Evolutionary conservation across 2,888 invertebrate species (phyloP).

Genomic region (Rotaria sp.): DNA sequence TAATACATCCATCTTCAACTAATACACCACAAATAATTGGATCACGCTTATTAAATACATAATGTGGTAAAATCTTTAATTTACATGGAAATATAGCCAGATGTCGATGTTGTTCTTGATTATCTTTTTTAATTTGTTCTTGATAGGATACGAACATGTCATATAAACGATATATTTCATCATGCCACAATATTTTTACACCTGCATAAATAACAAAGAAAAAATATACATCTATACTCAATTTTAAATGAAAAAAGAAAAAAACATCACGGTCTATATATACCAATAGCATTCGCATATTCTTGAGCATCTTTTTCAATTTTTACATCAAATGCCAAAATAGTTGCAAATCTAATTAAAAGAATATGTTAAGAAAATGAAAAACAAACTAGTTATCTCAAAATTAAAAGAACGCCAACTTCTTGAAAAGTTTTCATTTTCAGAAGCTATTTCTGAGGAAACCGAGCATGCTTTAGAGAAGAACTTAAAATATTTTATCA

Average conservation of each 20-base stretch:
- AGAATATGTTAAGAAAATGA: too few relatives aligned
- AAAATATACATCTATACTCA: neutral
- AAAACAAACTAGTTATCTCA: too few relatives aligned
- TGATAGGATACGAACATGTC: conserved; percentile 78
- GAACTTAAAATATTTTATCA: too few relatives aligned
- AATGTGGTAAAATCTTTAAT: conserved; percentile 71
- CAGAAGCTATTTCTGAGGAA: too few relatives aligned
- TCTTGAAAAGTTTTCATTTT: too few relatives aligned
- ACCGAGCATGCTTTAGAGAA: too few relatives aligned
- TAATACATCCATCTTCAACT: conserved; percentile 86
- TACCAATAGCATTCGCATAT: conserved; percentile 73
- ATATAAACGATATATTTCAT: conserved; percentile 98
- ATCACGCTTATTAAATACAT: conserved; percentile 93
- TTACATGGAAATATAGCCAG: conserved; percentile 98
- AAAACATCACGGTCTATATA: conserved; percentile 48
- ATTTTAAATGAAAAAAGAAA: too few relatives aligned
- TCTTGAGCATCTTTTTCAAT: conserved; percentile 96
- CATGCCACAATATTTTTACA: conserved; percentile 80
- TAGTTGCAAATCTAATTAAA: conserved; percentile 74
- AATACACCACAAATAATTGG: conserved; percentile 93
- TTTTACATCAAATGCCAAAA: conserved; percentile 98
- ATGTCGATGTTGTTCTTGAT: conserved; percentile 86
- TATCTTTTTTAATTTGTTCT: conserved; percentile 79
- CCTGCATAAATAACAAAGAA: conserved; percentile 53
- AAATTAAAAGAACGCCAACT: too few relatives aligned